These are phyloP conservation scores for Conistra vaccinii DNA, from an alignment of 2,888 invertebrate species.

Conservation along the genomic window DNA sequence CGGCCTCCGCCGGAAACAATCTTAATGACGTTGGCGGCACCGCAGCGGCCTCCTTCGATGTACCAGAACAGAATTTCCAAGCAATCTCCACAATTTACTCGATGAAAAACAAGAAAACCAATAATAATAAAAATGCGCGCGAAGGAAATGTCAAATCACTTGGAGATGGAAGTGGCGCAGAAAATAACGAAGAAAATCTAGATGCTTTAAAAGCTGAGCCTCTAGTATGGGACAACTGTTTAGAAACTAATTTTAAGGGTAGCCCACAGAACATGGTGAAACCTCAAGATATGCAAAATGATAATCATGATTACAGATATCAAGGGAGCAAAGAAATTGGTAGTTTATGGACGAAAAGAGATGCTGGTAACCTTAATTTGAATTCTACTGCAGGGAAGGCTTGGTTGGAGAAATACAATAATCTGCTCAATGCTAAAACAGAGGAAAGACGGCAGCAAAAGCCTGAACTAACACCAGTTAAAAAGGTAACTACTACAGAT, in stretches of 20 bases:
- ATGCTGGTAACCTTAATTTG: conserved; percentile 74
- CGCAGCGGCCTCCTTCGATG: conserved; percentile 69
- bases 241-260: conserved; percentile 78
- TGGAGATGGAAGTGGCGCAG: conserved; percentile 67
- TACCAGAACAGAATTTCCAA: conserved; percentile 82
- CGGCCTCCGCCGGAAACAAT: conserved; percentile 86
- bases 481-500: conserved; percentile 68
- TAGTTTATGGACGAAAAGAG: conserved; percentile 80
- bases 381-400: conserved; percentile 76
- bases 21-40: conserved; percentile 79
- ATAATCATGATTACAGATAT: conserved; percentile 70
- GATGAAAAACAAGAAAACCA: conserved; percentile 74
- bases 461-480: conserved; percentile 71
- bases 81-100: conserved; percentile 83
- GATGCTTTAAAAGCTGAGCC: conserved; percentile 71
- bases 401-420: conserved; percentile 83
- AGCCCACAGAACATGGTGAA: conserved; percentile 68
- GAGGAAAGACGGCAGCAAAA: conserved; percentile 77
- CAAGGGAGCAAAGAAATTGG: conserved; percentile 68
- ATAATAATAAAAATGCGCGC: conserved; percentile 74
- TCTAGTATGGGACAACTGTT: conserved; percentile 84
- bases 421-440: conserved; percentile 76
- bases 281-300: conserved; percentile 74
- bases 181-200: conserved; percentile 59
- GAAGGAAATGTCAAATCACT: conserved; percentile 75